Percentiles rank a stretch among this genome's conserved stretches.
Evolutionary conservation across 1,140 invertebrate species (phyloP).

Genomic region (Sitophilus oryzae): DNA sequence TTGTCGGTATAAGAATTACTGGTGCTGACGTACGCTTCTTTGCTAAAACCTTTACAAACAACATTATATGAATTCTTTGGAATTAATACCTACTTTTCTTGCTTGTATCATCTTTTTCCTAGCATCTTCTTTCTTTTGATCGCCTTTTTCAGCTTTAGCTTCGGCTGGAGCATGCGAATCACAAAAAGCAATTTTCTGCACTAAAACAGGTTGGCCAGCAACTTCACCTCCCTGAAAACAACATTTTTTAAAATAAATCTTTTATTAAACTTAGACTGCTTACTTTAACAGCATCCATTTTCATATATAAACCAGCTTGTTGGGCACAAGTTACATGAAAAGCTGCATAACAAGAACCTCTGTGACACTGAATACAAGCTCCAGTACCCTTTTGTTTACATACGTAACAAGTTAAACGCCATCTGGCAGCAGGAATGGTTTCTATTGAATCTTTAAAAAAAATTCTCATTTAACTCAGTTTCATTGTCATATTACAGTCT

Average conservation of each 20-base stretch:
- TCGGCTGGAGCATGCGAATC: constrained; percentile 87
- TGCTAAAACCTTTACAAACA: constrained; percentile 42
- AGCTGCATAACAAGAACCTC: constrained; percentile 91
- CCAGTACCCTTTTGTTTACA: constrained; percentile 92
- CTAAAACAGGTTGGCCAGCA: constrained; percentile 61
- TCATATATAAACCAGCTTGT: constrained; percentile 91
- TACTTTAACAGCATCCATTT: constrained; percentile 84
- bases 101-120: constrained; percentile 71
- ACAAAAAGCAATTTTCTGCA: constrained; percentile 94
- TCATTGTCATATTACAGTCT: too few species aligned
- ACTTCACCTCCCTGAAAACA: constrained; percentile 45
- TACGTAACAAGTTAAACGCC: constrained; percentile 93
- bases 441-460: constrained; percentile 73
- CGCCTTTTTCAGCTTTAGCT: constrained; percentile 54
- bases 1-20: constrained; percentile 88
- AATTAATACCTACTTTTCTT: constrained; percentile 46
- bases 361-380: constrained; percentile 97
- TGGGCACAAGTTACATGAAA: constrained; percentile 99
- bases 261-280: not conserved
- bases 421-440: constrained; percentile 89
- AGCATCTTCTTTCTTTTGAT: constrained; percentile 48
- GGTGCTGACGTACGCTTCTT: constrained; percentile 86
- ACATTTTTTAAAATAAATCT: not conserved
- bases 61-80: not conserved
- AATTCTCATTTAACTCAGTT: too few species aligned